phyloP scores from a whole-genome alignment of 2,113 vertebrate genomes.

The Phocoena sinus region DNA sequence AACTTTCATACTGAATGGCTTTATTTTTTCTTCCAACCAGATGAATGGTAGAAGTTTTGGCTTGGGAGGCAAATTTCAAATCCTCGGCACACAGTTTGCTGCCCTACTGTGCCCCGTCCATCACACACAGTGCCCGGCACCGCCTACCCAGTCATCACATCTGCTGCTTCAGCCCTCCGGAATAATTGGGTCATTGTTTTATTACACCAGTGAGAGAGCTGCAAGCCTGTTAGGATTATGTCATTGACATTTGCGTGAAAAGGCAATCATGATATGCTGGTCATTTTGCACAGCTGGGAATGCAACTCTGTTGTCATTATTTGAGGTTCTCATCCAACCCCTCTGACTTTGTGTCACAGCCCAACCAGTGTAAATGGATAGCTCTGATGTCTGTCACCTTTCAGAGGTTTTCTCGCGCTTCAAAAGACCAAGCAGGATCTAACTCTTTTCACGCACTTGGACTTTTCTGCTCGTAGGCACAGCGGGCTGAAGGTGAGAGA shows the following conservation, averaged over 20 bases:
- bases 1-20: slow-evolving; percentile 69
- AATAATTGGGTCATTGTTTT: slow-evolving; percentile 71
- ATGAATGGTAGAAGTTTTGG: slow-evolving; percentile 64
- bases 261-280: slow-evolving; percentile 60
- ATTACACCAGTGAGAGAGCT: slow-evolving; percentile 60
- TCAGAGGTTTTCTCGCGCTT: slow-evolving; percentile 23
- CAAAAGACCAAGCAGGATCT: background rate
- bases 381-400: slow-evolving; percentile 24
- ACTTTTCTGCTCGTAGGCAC: background rate
- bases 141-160: slow-evolving; percentile 41
- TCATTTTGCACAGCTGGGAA: slow-evolving; percentile 69
- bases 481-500: background rate
- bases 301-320: slow-evolving; percentile 57
- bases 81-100: slow-evolving; percentile 42
- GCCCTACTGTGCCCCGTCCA: slow-evolving; percentile 60
- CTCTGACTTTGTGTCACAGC: background rate
- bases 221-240: slow-evolving; percentile 71
- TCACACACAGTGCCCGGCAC: slow-evolving; percentile 18
- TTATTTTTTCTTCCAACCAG: background rate
- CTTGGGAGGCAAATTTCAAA: slow-evolving; percentile 47
- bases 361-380: background rate
- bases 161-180: slow-evolving; percentile 57
- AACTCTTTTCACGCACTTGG: background rate
- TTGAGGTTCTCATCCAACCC: background rate
- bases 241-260: slow-evolving; percentile 73